phyloP scores from a whole-genome alignment of 2,888 invertebrate species.

The Dendrolimus pini region DNA sequence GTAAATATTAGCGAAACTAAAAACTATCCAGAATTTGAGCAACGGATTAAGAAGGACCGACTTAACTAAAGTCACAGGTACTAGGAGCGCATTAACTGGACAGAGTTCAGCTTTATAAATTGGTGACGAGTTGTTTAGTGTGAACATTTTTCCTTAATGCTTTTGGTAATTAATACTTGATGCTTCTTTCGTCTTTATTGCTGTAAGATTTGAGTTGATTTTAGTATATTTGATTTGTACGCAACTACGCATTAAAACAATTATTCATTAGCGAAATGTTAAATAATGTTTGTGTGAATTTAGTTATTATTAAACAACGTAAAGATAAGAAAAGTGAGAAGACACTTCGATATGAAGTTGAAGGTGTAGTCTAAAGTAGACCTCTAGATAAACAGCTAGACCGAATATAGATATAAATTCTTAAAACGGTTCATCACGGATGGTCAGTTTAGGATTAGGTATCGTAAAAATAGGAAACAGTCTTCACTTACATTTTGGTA shows the following conservation, averaged over 20 bases:
- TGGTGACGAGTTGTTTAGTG: not conserved
- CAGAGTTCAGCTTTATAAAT: not conserved
- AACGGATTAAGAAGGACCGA: conserved; percentile 19
- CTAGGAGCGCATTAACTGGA: conserved; percentile 13
- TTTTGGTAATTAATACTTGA: not conserved
- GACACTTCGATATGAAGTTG: no score
- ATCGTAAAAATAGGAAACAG: no score
- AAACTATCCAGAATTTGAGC: not conserved
- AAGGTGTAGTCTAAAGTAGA: no score
- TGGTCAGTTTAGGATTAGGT: no score
- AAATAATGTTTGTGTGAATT: no score
- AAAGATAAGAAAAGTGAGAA: no score
- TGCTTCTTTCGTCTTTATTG: not conserved
- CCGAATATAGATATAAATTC: no score
- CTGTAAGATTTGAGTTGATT: not conserved
- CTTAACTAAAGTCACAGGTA: conserved; percentile 19
- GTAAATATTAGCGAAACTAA: not conserved
- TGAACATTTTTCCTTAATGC: not conserved
- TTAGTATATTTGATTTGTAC: not conserved
- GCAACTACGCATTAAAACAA: not conserved
- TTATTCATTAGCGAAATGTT: not conserved
- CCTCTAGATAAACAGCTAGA: no score
- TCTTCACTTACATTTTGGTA: no score
- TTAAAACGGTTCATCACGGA: no score
- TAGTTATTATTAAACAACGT: no score